Conservation (phyloP, 2,113 vertebrate species). For the Petromus typicus region DNA sequence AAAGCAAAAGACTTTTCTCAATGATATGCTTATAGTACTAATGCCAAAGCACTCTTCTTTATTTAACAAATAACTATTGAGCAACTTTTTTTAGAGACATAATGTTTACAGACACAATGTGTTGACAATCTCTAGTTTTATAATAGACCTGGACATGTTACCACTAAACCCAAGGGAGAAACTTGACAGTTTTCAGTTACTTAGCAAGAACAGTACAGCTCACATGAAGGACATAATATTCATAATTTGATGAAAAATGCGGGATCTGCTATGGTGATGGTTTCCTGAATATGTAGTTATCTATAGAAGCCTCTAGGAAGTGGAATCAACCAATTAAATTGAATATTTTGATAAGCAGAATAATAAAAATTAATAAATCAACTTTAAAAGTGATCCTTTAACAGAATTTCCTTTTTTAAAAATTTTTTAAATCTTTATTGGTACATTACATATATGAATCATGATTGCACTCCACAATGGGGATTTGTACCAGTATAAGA, state of each 20-base stretch:
- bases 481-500: too few relatives aligned
- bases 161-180: neutral
- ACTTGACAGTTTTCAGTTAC: neutral
- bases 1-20: neutral
- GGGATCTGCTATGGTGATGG: neutral
- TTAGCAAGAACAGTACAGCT: neutral
- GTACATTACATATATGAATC: too few relatives aligned
- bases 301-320: neutral
- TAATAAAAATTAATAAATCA: constrained; percentile 6
- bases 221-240: neutral
- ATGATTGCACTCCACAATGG: too few relatives aligned
- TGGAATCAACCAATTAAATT: neutral
- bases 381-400: neutral
- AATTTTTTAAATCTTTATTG: too few relatives aligned
- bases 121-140: neutral
- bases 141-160: neutral
- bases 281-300: neutral
- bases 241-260: neutral
- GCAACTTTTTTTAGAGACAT: neutral
- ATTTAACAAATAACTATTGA: constrained; percentile 15
- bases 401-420: neutral
- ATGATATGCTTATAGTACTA: neutral
- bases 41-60: neutral
- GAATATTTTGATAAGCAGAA: constrained; percentile 41
- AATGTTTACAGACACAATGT: neutral